Evolutionary conservation across 2,888 invertebrate species (phyloP).

Genomic region (Chydorus sphaericus): DNA sequence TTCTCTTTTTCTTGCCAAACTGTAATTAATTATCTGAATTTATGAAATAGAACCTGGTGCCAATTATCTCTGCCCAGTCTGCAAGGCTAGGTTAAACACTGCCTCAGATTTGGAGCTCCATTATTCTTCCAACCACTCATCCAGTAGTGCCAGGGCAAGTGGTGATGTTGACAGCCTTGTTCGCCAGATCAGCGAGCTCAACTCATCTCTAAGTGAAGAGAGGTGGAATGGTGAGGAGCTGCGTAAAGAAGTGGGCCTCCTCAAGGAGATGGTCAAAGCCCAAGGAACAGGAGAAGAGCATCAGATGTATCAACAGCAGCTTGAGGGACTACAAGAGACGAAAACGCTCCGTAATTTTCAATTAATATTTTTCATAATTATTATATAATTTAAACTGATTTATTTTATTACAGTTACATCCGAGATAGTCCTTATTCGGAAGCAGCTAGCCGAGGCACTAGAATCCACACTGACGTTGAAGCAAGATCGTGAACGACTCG

Average conservation of each 20-base stretch:
- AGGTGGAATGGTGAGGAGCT: slow-evolving; percentile 28
- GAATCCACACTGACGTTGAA: slow-evolving; percentile 25
- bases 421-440: slow-evolving; percentile 29
- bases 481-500: slow-evolving; percentile 23
- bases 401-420: slow-evolving; percentile 29
- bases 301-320: slow-evolving; percentile 25
- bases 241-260: slow-evolving; percentile 29
- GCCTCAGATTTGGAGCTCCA: slow-evolving; percentile 23
- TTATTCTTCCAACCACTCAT: slow-evolving; percentile 22
- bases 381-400: neutral
- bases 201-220: slow-evolving; percentile 23
- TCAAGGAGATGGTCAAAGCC: slow-evolving; percentile 24
- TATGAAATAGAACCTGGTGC: slow-evolving; percentile 15
- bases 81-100: slow-evolving; percentile 22
- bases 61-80: slow-evolving; percentile 25
- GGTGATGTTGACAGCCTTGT: slow-evolving; percentile 27
- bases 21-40: slow-evolving; percentile 27
- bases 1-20: slow-evolving; percentile 31
- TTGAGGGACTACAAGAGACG: slow-evolving; percentile 34
- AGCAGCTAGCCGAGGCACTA: slow-evolving; percentile 28
- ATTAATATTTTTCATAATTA: slow-evolving; percentile 9
- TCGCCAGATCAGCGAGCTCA: slow-evolving; percentile 28
- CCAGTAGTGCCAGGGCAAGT: slow-evolving; percentile 18
- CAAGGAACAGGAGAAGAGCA: slow-evolving; percentile 19
- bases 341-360: slow-evolving; percentile 31